Evolutionary conservation across 2,797 vertebrate genomes (phyloP).

Genomic region (Numenius phaeopus): DNA sequence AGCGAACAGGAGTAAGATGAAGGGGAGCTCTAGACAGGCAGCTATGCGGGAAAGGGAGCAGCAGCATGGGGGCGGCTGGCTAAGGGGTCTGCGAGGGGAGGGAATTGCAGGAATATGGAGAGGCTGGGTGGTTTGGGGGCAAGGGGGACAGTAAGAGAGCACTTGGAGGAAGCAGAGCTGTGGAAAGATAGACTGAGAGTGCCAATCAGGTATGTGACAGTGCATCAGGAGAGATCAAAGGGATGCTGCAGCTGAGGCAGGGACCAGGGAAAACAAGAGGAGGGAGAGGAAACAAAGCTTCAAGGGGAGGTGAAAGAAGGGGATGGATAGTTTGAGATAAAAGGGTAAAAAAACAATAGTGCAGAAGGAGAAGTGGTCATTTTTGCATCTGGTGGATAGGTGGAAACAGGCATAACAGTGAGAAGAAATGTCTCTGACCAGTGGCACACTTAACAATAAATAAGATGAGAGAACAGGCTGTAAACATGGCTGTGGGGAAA

Average conservation of each 20-base stretch:
- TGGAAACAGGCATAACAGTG: not conserved
- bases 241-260: not conserved
- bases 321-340: not conserved
- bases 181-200: not conserved
- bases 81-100: not conserved
- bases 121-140: not conserved
- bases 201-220: not conserved
- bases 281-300: not conserved
- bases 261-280: not conserved
- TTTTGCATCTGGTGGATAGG: not conserved
- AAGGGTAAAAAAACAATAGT: not conserved
- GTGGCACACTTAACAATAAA: not conserved
- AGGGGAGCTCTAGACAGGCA: not conserved
- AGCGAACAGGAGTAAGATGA: not conserved
- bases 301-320: not conserved
- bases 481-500: not conserved
- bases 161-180: rapidly evolving
- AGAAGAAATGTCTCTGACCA: not conserved
- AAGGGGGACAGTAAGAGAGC: not conserved
- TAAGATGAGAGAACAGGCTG: not conserved
- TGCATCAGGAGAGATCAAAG: not conserved
- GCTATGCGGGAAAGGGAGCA: not conserved
- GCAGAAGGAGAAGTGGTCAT: not conserved
- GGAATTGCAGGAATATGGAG: not conserved
- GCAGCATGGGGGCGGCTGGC: not conserved